phyloP scores from a whole-genome alignment of 2,888 invertebrate genomes.

The Atherix ibis region DNA sequence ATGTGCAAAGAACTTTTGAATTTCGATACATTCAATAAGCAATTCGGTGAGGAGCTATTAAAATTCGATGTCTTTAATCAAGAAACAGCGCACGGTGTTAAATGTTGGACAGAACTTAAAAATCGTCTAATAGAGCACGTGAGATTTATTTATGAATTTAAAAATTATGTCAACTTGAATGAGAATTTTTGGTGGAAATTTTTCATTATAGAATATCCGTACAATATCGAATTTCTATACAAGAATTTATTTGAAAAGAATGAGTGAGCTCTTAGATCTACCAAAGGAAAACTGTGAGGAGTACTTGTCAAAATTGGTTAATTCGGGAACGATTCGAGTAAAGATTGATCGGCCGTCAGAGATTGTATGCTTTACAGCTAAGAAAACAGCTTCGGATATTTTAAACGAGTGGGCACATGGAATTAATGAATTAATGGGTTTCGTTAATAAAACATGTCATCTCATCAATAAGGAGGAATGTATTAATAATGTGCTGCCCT shows the following conservation, averaged over 20 bases:
- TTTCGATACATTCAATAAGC: constrained; percentile 75
- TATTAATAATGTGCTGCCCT: constrained; percentile 29
- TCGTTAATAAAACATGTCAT: constrained; percentile 93
- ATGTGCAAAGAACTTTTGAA: constrained; percentile 92
- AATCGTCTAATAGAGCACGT: constrained; percentile 96
- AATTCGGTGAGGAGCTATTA: constrained; percentile 69
- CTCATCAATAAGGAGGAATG: constrained; percentile 95
- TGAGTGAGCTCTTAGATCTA: constrained; percentile 86
- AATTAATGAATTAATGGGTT: constrained; percentile 77
- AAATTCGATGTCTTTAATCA: constrained; percentile 66
- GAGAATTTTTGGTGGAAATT: no score
- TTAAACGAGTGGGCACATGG: constrained; percentile 92
- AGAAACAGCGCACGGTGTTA: constrained; percentile 63
- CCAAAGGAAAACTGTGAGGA: constrained; percentile 83
- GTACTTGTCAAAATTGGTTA: constrained; percentile 84
- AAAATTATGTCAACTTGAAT: not conserved
- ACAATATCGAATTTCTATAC: constrained; percentile 99
- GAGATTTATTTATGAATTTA: constrained; percentile 32
- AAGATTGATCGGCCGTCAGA: constrained; percentile 94
- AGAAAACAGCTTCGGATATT: constrained; percentile 81
- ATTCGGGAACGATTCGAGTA: constrained; percentile 77
- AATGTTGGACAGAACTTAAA: constrained; percentile 86
- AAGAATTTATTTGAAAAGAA: constrained; percentile 69
- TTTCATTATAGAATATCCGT: constrained; percentile 85
- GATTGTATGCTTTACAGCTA: constrained; percentile 78